These are phyloP conservation scores for Pipistrellus pipistrellus DNA, from an alignment of 2,797 vertebrate species.

Conservation along the genomic window DNA sequence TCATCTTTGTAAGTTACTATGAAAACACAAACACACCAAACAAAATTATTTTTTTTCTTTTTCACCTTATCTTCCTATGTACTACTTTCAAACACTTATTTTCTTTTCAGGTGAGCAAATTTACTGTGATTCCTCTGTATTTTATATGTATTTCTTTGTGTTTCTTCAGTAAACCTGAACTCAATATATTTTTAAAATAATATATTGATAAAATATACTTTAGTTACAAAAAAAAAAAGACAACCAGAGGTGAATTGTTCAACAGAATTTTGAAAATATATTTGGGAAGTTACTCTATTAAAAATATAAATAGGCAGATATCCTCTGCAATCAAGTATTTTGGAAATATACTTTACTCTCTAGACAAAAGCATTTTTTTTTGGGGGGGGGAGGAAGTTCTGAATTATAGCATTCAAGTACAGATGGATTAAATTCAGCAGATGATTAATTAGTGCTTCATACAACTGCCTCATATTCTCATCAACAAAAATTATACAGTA, in stretches of 20 bases:
- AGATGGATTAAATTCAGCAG: constrained; percentile 58
- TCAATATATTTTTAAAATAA: neutral
- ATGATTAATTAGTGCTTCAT: constrained; percentile 53
- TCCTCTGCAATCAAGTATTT: constrained; percentile 17
- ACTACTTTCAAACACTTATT: neutral
- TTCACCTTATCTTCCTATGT: neutral
- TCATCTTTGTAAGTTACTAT: neutral
- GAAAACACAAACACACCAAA: neutral
- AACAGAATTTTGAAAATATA: constrained; percentile 33
- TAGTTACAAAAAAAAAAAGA: neutral
- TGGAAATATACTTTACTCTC: constrained; percentile 28
- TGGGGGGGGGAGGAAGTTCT: neutral
- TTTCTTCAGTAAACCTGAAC: constrained; percentile 29
- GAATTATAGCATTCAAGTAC: constrained; percentile 58
- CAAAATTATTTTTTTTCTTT: neutral
- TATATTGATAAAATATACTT: constrained; percentile 42
- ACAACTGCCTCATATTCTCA: constrained; percentile 10
- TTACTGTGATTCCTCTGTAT: neutral
- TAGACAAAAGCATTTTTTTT: constrained; percentile 47
- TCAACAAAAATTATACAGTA: constrained; percentile 19
- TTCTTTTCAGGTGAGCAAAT: constrained; percentile 29
- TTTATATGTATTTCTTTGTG: neutral
- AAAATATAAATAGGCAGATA: constrained; percentile 17
- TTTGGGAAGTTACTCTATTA: constrained; percentile 19
- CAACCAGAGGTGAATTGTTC: neutral